Evolutionary conservation across 2,797 vertebrate species (phyloP).

Genomic region (Tangara arthus): DNA sequence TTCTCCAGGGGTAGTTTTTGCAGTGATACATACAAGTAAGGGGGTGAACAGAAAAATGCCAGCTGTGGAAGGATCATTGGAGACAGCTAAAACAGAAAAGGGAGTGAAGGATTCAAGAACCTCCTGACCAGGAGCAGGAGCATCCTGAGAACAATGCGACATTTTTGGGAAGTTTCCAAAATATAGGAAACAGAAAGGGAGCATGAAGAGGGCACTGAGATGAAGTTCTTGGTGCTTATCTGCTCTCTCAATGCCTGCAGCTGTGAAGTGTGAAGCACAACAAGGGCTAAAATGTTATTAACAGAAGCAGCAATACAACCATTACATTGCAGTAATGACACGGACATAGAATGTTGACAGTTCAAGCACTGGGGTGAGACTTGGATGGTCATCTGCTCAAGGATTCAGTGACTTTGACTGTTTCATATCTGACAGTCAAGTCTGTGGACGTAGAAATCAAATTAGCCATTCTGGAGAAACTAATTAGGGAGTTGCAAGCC

Average conservation of each 20-base stretch:
- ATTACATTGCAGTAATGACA: background rate
- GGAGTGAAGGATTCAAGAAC: background rate
- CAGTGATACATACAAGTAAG: background rate
- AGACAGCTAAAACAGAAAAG: background rate
- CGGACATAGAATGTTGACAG: background rate
- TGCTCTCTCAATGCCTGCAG: background rate
- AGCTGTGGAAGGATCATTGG: background rate
- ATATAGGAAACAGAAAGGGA: background rate
- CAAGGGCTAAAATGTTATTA: background rate
- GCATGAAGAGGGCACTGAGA: background rate
- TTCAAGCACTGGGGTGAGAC: background rate
- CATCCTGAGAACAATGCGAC: background rate
- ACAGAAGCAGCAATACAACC: background rate
- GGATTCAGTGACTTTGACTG: background rate
- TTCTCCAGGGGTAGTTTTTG: background rate
- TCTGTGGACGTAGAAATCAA: background rate
- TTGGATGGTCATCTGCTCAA: background rate
- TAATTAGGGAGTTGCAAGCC: conserved; percentile 51
- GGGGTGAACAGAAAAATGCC: background rate
- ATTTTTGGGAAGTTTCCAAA: background rate
- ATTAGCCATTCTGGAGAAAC: conserved; percentile 2
- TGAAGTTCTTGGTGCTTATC: background rate
- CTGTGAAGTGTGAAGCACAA: background rate
- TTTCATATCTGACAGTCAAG: background rate
- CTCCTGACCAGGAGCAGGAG: background rate